phyloP scores from a whole-genome alignment of 2,888 invertebrate species.

The Pterostichus niger region DNA sequence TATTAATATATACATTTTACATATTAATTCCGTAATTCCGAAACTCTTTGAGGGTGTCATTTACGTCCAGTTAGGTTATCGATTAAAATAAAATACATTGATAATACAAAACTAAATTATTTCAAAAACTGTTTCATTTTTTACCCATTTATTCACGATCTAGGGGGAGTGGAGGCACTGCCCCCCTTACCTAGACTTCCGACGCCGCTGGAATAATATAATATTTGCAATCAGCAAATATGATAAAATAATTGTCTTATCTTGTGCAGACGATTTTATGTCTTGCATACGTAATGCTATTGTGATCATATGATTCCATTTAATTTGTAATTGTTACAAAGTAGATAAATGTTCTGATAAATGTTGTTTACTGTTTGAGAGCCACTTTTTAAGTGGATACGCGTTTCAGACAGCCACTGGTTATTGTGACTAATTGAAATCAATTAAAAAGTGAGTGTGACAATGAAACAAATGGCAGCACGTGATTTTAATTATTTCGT shows the following conservation, averaged over 20 bases:
- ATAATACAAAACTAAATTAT: no score
- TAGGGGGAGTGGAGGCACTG: no score
- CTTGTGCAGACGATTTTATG: not conserved
- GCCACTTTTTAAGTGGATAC: conserved; percentile 58
- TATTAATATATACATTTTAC: no score
- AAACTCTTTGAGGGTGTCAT: no score
- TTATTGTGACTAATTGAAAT: conserved; percentile 58
- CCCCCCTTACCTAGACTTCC: no score
- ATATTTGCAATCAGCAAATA: conserved; percentile 16
- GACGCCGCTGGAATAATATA: no score
- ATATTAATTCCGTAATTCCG: no score
- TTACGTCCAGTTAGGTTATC: no score
- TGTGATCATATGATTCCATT: conserved; percentile 51
- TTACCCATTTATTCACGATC: no score
- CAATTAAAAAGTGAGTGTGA: conserved; percentile 55
- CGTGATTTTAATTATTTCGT: conserved; percentile 51
- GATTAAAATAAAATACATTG: no score
- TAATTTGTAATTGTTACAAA: conserved; percentile 51
- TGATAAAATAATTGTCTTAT: conserved; percentile 10
- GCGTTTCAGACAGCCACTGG: conserved; percentile 60
- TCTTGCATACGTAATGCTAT: conserved; percentile 28
- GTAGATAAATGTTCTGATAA: conserved; percentile 48
- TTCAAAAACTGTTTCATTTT: no score
- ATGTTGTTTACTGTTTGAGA: conserved; percentile 62
- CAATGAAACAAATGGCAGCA: conserved; percentile 49